These are phyloP conservation scores for Brachyalestes nurse DNA, from an alignment of 2,797 vertebrate genomes.

Conservation along the genomic window DNA sequence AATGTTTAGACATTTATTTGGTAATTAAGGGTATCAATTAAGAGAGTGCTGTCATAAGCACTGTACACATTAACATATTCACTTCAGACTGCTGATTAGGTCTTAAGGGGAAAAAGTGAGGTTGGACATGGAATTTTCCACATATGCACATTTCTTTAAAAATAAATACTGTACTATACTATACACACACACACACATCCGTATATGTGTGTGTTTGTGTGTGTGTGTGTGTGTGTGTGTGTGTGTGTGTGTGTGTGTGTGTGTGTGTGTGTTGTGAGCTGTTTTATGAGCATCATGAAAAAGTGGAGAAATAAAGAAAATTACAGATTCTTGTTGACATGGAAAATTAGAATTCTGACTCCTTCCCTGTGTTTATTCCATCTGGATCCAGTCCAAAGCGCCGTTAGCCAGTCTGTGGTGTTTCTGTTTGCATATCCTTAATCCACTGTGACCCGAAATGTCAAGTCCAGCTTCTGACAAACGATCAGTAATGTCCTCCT, in stretches of 20 bases:
- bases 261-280: not conserved
- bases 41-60: not conserved
- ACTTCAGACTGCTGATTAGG: not conserved
- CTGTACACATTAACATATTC: not conserved
- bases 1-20: conserved; percentile 6
- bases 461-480: not conserved
- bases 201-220: too few relatives aligned
- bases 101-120: not conserved
- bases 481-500: not conserved
- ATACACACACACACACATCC: too few relatives aligned
- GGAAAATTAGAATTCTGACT: not conserved
- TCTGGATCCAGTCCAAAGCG: not conserved
- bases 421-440: conserved; percentile 7
- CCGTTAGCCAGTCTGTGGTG: not conserved
- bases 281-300: not conserved
- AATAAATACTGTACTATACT: too few relatives aligned
- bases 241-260: not conserved
- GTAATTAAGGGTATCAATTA: conserved; percentile 6
- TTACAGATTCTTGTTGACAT: not conserved
- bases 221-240: not conserved
- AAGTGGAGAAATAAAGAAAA: not conserved
- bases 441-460: not conserved
- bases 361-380: not conserved
- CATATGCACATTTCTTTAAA: not conserved
- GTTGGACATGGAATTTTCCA: not conserved